Conservation (phyloP, 30 jellyfish, hydroid and myxozoan genomes). For the Turritopsis rubra region DNA sequence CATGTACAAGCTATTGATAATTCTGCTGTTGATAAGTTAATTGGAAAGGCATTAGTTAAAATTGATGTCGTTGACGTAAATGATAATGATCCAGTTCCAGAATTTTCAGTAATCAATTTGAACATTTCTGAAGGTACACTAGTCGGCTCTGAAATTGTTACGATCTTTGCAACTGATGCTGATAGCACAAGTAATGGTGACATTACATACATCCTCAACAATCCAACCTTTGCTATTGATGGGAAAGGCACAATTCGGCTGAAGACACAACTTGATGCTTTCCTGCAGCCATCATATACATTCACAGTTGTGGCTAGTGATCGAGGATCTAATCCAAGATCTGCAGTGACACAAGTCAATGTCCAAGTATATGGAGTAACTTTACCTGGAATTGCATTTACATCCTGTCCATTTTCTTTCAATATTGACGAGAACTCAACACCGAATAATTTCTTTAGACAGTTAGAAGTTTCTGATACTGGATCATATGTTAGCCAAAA, state of each 20-base stretch:
- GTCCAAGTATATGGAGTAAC: slow-evolving; percentile 24
- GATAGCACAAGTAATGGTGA: slow-evolving; percentile 70
- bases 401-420: slow-evolving; percentile 18
- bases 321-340: slow-evolving; percentile 48
- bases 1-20: slow-evolving; percentile 83
- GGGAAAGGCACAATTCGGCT: slow-evolving; percentile 45
- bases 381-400: slow-evolving; percentile 32
- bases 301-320: slow-evolving; percentile 40
- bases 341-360: slow-evolving; percentile 10
- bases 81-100: slow-evolving; percentile 77
- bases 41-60: slow-evolving; percentile 49
- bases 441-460: slow-evolving; percentile 2
- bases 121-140: slow-evolving; percentile 37
- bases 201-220: slow-evolving; percentile 30
- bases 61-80: slow-evolving; percentile 54
- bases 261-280: slow-evolving; percentile 46
- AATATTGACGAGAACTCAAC: slow-evolving; percentile 34
- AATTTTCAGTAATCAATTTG: slow-evolving; percentile 17
- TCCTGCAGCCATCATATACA: slow-evolving; percentile 25
- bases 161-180: slow-evolving; percentile 62
- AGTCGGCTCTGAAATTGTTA: slow-evolving; percentile 55
- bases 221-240: slow-evolving; percentile 24
- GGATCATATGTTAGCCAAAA: slow-evolving; percentile 35
- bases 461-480: slow-evolving; percentile 31
- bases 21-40: slow-evolving; percentile 34